Base-by-base conservation (phyloP, 2,113 vertebrate genomes). In the Xiphophorus couchianus region DNA sequence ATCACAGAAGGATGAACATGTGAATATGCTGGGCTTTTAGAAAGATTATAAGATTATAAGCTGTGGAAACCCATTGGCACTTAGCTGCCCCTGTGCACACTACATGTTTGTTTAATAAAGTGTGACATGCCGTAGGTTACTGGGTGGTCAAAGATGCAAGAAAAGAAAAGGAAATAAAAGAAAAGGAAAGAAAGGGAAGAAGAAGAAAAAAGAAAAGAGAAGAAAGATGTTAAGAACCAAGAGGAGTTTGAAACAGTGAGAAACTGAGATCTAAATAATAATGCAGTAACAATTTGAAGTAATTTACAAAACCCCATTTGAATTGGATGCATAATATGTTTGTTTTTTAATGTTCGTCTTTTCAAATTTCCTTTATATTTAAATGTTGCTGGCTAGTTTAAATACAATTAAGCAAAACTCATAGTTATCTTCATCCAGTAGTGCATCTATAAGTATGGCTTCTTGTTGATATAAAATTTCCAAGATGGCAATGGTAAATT, bases 31-130 rank as follows among this genome's bases (percentile, higher is more conserved):
- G 22, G 12, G 35, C 25, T 39, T 25, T 64, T 14, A 31, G 35
- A 44, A 67, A 73, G 54, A 62, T 37, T 8, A 63, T 33, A 30
- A 58, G 48, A 74, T 67, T 73, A 70, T 79, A 83, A 64, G 2
- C 35, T 58, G 85, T 92, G 62, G 62, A 60, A 83, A 62, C 51
- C 69, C 79, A 88, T 83, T 33, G 71, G 67, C 42, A 31, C 44
- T 33, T 66, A 27, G 35, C 31, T 66, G 35, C 65, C 17, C 7
- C 19, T 31, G 25, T 33, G 31, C 63, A 71, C 77, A 25, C 63
- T 33, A 68, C 70, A 71, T 48, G 68, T 74, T 83, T 77, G 31
- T 73, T 54, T 90, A 91, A 92, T 92, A 85, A 90, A 80, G 81
- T 75, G 33, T 73, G 78, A 70, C 78, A 76, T 77, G 86, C 81